These are phyloP conservation scores for Trachops cirrhosus DNA, from an alignment of 2,797 vertebrate genomes.

Conservation along the genomic window DNA sequence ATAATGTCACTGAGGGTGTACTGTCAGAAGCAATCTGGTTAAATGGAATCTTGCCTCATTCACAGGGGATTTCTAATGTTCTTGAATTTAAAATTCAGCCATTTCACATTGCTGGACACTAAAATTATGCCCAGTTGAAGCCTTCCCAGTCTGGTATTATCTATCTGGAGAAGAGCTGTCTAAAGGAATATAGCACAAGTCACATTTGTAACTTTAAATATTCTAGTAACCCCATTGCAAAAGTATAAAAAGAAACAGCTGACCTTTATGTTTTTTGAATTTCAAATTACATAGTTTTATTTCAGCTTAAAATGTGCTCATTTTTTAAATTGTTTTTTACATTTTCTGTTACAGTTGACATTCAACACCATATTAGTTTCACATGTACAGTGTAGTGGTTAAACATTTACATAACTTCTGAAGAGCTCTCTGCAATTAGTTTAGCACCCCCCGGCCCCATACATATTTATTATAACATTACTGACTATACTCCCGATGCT, in stretches of 20 bases:
- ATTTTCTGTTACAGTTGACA: neutral
- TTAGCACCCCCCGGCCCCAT: neutral
- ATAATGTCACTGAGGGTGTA: neutral
- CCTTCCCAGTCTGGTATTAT: neutral
- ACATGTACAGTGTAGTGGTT: neutral
- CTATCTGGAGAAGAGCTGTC: neutral
- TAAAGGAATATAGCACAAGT: neutral
- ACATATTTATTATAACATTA: neutral
- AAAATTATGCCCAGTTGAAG: neutral
- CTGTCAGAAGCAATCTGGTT: neutral
- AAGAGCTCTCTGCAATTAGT: neutral
- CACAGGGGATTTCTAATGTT: neutral
- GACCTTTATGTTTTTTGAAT: neutral
- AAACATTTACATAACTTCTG: neutral
- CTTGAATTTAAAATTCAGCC: neutral
- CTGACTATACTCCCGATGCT: neutral
- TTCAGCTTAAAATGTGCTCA: neutral
- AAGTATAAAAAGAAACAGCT: neutral
- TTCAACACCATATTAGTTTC: neutral
- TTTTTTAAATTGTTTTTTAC: neutral
- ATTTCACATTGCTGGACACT: neutral
- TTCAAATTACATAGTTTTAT: neutral
- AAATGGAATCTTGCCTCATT: neutral
- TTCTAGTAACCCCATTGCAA: neutral
- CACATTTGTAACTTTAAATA: conserved; percentile 1